These are phyloP conservation scores for Cloeon dipterum DNA, from an alignment of 2,888 invertebrate genomes.

Conservation along the genomic window DNA sequence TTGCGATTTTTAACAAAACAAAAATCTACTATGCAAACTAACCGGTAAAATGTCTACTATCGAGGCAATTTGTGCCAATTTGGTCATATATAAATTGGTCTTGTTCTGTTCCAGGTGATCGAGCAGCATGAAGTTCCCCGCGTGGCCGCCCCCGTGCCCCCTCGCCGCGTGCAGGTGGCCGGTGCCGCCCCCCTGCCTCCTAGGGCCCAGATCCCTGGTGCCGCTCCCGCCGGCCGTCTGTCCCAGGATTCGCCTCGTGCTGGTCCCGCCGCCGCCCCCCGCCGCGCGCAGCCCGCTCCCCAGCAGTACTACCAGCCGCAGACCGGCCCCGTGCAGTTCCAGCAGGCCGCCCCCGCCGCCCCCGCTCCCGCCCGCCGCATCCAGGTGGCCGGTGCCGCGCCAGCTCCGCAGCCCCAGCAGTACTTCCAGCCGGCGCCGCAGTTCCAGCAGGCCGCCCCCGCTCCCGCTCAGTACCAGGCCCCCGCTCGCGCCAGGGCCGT, in stretches of 20 bases:
- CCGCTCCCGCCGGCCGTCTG: conserved; percentile 7
- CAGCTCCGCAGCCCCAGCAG: conserved; percentile 15
- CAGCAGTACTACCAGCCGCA: conserved; percentile 5
- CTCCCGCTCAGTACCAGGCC: conserved; percentile 16
- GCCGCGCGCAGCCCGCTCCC: conserved; percentile 12
- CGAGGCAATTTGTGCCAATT: too few species aligned
- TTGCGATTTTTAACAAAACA: too few species aligned
- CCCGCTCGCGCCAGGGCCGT: conserved; percentile 15
- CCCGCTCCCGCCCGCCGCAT: conserved; percentile 10
- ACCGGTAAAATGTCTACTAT: too few species aligned
- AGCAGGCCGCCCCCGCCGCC: conserved; percentile 8
- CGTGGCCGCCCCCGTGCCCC: conserved; percentile 9
- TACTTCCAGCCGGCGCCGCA: conserved; percentile 11
- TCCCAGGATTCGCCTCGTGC: background rate
- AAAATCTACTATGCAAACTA: too few species aligned
- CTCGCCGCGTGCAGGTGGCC: conserved; percentile 9
- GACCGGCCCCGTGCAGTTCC: conserved; percentile 11
- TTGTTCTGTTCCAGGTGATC: background rate
- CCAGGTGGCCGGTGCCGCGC: conserved; percentile 15
- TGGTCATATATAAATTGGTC: too few species aligned
- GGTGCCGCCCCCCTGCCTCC: conserved; percentile 6
- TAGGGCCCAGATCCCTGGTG: conserved; percentile 8
- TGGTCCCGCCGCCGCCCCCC: conserved; percentile 3
- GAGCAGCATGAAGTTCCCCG: conserved; percentile 3
- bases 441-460: conserved; percentile 15